A percentile compares a stretch with the other conserved stretches of the same genome.
Evolutionary conservation across 2,113 vertebrate species (phyloP).

Genomic region (Toxotes chatareus): DNA sequence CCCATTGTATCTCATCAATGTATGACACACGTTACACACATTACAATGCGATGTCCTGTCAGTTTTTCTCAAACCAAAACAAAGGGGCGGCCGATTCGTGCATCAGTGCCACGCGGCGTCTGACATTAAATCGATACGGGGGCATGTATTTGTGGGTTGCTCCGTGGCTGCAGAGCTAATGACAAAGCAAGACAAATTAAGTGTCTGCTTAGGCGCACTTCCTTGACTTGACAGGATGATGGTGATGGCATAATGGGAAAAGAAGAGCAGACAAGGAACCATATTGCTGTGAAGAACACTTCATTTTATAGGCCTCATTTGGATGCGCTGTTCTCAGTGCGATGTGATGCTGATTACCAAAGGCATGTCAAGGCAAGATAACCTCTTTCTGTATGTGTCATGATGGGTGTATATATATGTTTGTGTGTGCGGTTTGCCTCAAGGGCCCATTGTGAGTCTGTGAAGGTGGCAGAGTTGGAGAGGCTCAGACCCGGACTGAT

Average conservation of each 20-base stretch:
- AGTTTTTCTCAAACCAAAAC: conserved; percentile 60
- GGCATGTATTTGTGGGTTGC: conserved; percentile 65
- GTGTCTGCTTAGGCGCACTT: conserved; percentile 69
- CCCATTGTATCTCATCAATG: conserved; percentile 45
- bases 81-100: conserved; percentile 51
- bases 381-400: conserved; percentile 42
- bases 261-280: conserved; percentile 26
- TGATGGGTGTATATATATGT: conserved; percentile 8
- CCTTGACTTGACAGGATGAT: conserved; percentile 67
- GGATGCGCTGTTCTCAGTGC: conserved; percentile 34
- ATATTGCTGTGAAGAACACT: conserved; percentile 47
- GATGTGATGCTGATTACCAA: conserved; percentile 70
- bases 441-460: conserved; percentile 36
- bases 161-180: conserved; percentile 71
- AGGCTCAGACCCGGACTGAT: conserved; percentile 55
- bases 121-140: conserved; percentile 76
- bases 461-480: conserved; percentile 54
- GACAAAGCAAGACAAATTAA: conserved; percentile 84
- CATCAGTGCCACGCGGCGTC: conserved; percentile 56
- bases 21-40: conserved; percentile 69
- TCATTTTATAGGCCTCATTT: conserved; percentile 49
- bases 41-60: conserved; percentile 51
- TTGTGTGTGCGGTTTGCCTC: conserved; percentile 37
- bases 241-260: conserved; percentile 52
- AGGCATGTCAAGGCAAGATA: conserved; percentile 61